Evolutionary conservation across 1,140 invertebrate genomes (phyloP).

Genomic region (Solenopsis fugax): DNA sequence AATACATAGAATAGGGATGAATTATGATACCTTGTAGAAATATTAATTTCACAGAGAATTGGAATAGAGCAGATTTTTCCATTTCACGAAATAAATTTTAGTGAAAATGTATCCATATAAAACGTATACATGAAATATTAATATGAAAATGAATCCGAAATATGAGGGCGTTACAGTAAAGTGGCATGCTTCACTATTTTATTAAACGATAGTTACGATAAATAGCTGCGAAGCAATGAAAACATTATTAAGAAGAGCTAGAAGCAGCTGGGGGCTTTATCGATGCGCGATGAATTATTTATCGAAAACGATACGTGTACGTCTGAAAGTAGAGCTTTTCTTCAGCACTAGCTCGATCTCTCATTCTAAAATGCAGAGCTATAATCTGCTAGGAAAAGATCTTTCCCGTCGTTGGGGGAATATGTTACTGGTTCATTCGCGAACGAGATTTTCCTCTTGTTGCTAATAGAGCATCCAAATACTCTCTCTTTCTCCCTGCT

Average conservation of each 20-base stretch:
- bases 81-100: neutral
- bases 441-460: slow-evolving; percentile 24
- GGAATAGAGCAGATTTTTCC: neutral
- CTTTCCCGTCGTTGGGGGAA: neutral
- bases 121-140: neutral
- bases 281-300: slow-evolving; percentile 58
- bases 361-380: slow-evolving; percentile 18
- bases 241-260: slow-evolving; percentile 29
- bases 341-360: slow-evolving; percentile 14
- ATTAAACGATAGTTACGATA: slow-evolving; percentile 2
- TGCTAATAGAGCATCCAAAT: slow-evolving; percentile 18
- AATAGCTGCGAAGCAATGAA: slow-evolving; percentile 8
- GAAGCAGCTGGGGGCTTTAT: slow-evolving; percentile 4
- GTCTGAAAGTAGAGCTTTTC: neutral
- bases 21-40: neutral
- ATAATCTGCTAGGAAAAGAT: slow-evolving; percentile 6
- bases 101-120: neutral
- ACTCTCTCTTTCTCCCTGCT: slow-evolving; percentile 11
- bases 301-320: slow-evolving; percentile 22
- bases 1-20: neutral
- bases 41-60: neutral
- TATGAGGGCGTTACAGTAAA: too few species aligned
- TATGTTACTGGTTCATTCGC: slow-evolving; percentile 29
- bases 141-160: neutral
- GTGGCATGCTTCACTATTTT: neutral